A percentile compares a stretch with the other conserved stretches of the same genome.
Conservation (phyloP, 2,113 vertebrate species). For the Colistium nudipinnis region DNA sequence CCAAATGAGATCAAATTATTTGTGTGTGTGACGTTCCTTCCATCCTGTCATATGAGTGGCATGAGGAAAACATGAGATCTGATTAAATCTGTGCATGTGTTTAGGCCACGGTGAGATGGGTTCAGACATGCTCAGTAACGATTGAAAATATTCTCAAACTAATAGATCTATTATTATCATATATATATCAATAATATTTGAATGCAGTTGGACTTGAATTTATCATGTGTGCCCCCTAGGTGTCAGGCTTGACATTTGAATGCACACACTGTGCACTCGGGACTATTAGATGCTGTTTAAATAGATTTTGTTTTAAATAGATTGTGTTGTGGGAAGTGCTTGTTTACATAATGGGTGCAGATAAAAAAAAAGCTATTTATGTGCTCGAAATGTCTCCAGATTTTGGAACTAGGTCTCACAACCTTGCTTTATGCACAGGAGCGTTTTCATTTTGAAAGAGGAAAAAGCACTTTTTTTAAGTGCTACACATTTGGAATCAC, state of each 20-base stretch:
- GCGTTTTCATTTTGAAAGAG: background rate
- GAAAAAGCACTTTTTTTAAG: background rate
- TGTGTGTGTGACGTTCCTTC: no score
- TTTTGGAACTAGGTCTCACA: no score
- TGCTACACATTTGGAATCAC: no score
- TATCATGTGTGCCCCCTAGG: slow-evolving; percentile 48
- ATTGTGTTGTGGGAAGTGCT: background rate
- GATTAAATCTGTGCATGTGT: no score
- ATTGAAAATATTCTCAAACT: no score
- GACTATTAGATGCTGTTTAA: background rate
- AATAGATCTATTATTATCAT: no score
- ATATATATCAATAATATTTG: no score
- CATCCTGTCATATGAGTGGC: no score
- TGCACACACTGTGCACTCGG: background rate
- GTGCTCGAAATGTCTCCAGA: no score
- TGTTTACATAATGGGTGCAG: background rate
- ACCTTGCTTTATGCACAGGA: background rate
- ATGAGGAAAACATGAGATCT: no score
- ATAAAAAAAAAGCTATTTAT: background rate
- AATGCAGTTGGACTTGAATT: slow-evolving; percentile 1
- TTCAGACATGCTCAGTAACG: no score
- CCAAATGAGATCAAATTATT: background rate
- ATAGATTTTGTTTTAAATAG: background rate
- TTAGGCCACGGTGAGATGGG: no score
- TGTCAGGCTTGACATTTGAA: slow-evolving; percentile 58